These are phyloP conservation scores for Cisticola juncidis DNA, from an alignment of 2,113 vertebrate genomes.

Conservation along the genomic window DNA sequence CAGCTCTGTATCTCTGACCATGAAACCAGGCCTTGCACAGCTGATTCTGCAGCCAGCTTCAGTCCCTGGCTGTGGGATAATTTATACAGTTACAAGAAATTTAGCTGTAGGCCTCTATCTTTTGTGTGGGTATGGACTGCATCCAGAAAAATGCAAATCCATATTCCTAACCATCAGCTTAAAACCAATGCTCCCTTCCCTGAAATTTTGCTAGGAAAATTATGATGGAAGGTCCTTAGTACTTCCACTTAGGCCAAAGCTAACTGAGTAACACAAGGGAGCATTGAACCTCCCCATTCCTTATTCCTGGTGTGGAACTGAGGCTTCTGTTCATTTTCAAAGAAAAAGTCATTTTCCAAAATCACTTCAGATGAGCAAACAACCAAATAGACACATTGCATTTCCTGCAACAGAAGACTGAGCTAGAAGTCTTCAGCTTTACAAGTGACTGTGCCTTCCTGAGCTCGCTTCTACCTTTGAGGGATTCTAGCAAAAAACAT, in stretches of 20 bases:
- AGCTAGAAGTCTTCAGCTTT: not conserved
- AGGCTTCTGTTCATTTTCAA: not conserved
- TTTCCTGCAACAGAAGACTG: not conserved
- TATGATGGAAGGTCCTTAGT: not conserved
- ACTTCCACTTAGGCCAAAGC: not conserved
- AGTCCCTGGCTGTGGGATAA: not conserved
- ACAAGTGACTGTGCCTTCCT: not conserved
- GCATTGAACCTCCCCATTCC: not conserved
- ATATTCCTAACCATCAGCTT: not conserved
- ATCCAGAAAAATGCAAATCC: not conserved
- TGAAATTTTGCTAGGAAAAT: not conserved
- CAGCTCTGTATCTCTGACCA: fast-evolving
- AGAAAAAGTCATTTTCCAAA: not conserved
- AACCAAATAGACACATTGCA: not conserved
- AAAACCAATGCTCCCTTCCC: not conserved
- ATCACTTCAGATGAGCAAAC: not conserved
- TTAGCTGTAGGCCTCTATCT: not conserved
- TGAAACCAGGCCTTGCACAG: not conserved
- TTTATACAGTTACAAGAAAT: not conserved
- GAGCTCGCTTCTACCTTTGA: not conserved
- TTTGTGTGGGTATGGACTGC: not conserved
- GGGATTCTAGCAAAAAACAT: not conserved
- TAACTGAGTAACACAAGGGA: not conserved
- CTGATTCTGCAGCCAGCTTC: not conserved
- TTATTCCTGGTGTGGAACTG: not conserved